Percentiles rank a stretch among this genome's conserved stretches.
These are phyloP conservation scores for Amphibalanus amphitrite DNA, from an alignment of 1,140 invertebrate genomes.

Conservation along the genomic window DNA sequence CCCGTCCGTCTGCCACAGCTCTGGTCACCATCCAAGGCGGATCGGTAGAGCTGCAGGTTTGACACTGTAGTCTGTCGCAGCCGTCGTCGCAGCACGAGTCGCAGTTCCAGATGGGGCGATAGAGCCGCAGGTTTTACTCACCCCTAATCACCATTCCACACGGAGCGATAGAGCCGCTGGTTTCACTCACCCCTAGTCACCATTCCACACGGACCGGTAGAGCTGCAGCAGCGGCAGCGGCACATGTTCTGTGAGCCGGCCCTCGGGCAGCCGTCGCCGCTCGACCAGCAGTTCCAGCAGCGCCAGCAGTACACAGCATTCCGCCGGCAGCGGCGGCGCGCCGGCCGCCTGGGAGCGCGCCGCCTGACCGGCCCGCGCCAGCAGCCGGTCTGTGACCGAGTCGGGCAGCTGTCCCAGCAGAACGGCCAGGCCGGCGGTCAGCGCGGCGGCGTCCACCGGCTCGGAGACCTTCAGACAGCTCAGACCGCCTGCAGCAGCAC, in stretches of 20 bases:
- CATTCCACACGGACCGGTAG: not conserved
- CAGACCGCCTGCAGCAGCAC: not conserved
- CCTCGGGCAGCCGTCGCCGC: not conserved
- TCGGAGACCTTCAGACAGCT: not conserved
- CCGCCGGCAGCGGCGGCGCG: not conserved
- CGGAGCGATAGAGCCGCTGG: not conserved
- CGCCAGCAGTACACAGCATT: not conserved
- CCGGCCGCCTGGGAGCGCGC: not conserved
- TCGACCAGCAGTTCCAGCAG: not conserved
- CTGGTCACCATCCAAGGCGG: too few species aligned
- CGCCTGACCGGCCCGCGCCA: not conserved
- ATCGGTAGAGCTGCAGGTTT: too few species aligned
- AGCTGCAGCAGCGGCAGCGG: not conserved
- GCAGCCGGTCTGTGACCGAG: not conserved
- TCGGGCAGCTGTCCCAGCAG: not conserved
- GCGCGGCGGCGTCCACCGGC: not conserved
- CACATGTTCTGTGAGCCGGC: too few species aligned
- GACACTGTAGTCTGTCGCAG: too few species aligned
- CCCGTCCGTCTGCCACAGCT: too few species aligned
- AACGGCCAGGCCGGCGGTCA: not conserved
- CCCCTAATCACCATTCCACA: too few species aligned
- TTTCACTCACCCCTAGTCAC: not conserved
- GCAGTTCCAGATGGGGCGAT: too few species aligned
- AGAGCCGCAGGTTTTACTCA: too few species aligned
- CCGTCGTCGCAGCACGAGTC: too few species aligned